These are phyloP conservation scores for Odontocerum albicorne DNA, from an alignment of 2,888 invertebrate species.

Conservation along the genomic window DNA sequence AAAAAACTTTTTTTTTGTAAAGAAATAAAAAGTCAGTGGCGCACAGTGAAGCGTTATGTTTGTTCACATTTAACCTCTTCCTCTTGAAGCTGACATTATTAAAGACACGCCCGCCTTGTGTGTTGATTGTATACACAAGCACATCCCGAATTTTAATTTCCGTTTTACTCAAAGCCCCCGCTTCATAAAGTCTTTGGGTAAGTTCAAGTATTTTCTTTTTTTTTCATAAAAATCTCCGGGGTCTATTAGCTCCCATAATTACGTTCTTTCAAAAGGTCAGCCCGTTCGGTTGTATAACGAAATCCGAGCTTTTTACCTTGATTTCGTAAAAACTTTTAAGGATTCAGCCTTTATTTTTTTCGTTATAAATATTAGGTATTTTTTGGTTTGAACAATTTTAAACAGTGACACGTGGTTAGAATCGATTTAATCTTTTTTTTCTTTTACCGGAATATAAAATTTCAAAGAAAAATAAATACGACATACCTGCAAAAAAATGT, in stretches of 20 bases:
- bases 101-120: slow-evolving; percentile 10
- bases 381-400: not conserved
- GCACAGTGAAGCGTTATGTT: not conserved
- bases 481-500: too few relatives aligned
- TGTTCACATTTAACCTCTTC: slow-evolving; percentile 5
- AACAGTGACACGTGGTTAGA: not conserved
- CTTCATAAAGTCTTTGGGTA: slow-evolving; percentile 17
- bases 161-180: slow-evolving; percentile 20
- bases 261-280: slow-evolving; percentile 6
- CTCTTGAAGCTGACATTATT: slow-evolving; percentile 13
- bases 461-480: too few relatives aligned
- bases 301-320: slow-evolving; percentile 4
- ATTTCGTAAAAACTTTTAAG: not conserved
- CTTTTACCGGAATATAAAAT: too few relatives aligned
- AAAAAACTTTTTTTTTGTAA: slow-evolving; percentile 9
- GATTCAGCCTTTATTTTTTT: not conserved
- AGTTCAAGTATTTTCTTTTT: slow-evolving; percentile 16
- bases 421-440: too few relatives aligned
- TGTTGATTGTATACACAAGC: slow-evolving; percentile 20
- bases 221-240: slow-evolving; percentile 2
- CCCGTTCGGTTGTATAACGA: not conserved
- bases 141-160: slow-evolving; percentile 29
- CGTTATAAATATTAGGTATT: not conserved
- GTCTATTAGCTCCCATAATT: slow-evolving; percentile 14
- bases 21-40: slow-evolving; percentile 18